Conservation (phyloP, 2,797 vertebrate species). For the Otus scops region DNA sequence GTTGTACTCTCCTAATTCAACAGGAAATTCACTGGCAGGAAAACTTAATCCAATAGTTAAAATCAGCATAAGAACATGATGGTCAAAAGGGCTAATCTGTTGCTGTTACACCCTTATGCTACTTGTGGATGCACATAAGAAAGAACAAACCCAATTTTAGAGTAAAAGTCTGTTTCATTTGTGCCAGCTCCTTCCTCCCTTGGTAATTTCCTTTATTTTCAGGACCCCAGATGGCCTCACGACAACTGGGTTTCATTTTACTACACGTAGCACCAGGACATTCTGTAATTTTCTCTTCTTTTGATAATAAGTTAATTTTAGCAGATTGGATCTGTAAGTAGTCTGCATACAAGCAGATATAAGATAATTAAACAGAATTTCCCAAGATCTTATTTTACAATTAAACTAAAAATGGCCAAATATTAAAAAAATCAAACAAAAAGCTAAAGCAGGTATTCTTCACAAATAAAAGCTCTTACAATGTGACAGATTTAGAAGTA, state of each 20-base stretch:
- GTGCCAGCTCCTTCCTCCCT: not conserved
- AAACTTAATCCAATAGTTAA: not conserved
- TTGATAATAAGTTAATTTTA: slow-evolving; percentile 25
- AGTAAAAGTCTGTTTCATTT: not conserved
- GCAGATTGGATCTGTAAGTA: not conserved
- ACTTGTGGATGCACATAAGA: not conserved
- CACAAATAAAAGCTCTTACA: not conserved
- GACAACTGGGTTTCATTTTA: not conserved
- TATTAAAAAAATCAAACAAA: not conserved
- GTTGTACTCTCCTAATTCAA: not conserved
- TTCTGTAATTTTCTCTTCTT: slow-evolving; percentile 17
- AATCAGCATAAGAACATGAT: not conserved
- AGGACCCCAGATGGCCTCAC: not conserved
- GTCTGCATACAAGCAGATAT: not conserved
- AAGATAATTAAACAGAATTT: not conserved
- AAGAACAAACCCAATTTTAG: not conserved
- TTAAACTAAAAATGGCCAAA: not conserved
- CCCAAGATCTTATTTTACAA: not conserved
- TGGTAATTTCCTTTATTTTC: slow-evolving; percentile 20
- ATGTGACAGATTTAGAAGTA: not conserved
- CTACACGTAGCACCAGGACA: not conserved
- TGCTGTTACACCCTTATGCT: not conserved
- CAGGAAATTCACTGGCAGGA: not conserved
- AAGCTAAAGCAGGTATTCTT: not conserved
- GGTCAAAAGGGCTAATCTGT: not conserved